Base-by-base conservation (phyloP, 2,113 vertebrate genomes). In the Antidorcas marsupialis region DNA sequence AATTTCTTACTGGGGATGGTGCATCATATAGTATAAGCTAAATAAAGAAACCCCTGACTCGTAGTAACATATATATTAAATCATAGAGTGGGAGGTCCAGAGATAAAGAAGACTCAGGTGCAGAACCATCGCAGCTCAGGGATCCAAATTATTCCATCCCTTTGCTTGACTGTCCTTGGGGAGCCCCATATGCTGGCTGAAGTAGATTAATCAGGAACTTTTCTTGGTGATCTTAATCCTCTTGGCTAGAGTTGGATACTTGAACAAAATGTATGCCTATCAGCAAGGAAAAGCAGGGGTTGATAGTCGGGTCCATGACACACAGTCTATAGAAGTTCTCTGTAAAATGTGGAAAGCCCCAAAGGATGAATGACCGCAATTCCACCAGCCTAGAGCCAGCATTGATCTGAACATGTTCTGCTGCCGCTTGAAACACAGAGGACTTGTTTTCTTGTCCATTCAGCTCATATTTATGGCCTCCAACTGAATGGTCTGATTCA, bases 401-500 rank as follows among this genome's bases (percentile, higher is more conserved):
- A 4, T 6, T 25, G 43, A 23, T 19, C 1, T 43, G 33, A 19
- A 85, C 16, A 8, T n/a, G 88, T 62, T 45, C 74, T 60, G 33
- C 57, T 95, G 15, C 59, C 16, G 1, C 57, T 59, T 92, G 76
- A 39, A n/a, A 60, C 28, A 36, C 67, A 1, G 43, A n/a, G 12
- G 12, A 2, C 25, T 96, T 95, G 23, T 76, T 88, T 97, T 82
- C 67, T 82, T 45, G 36, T 81, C 60, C 33, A 79, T 87, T 91
- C 47, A 19, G 36, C 82, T 82, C 25, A 55, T 8, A 86, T 89
- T 94, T 62, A 50, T 19, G n/a, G 30, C 45, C 92, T 92, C 67
- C 57, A 85, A 62, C 33, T 91, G 78, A 96, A 97, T 78, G 76
- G 45, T 59, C 64, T 76, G 8, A 94, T 89, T 97, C 94, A 98